phyloP scores from a whole-genome alignment of 2,113 vertebrate genomes.

The Cricetomys ansorgei region DNA sequence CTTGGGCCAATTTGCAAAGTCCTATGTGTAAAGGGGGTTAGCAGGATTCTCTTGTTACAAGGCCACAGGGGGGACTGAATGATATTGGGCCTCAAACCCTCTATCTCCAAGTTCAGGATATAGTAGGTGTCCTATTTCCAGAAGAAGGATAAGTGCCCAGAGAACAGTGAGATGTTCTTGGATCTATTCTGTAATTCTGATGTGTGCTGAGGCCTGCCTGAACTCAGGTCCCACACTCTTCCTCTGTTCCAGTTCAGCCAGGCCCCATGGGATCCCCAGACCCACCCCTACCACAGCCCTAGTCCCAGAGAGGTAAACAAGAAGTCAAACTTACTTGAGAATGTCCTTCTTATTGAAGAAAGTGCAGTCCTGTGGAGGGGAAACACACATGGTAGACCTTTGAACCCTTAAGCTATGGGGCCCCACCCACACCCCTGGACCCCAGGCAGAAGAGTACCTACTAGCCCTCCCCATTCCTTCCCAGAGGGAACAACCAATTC shows the following conservation, averaged over 20 bases:
- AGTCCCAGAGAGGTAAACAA: not conserved
- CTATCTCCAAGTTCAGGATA: not conserved
- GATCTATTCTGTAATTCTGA: not conserved
- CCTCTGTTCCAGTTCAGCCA: not conserved
- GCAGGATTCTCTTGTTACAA: not conserved
- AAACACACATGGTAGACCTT: constrained; percentile 27
- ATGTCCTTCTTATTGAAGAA: constrained; percentile 99
- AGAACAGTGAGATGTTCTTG: too few species aligned
- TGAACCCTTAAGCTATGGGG: too few species aligned
- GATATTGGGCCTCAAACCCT: not conserved
- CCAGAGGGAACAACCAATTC: not conserved
- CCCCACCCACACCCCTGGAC: not conserved
- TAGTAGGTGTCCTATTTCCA: not conserved
- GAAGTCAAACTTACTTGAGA: constrained; percentile 92
- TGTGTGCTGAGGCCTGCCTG: not conserved
- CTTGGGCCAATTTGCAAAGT: not conserved
- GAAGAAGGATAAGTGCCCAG: not conserved
- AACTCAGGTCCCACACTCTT: not conserved
- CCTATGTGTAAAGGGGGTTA: not conserved
- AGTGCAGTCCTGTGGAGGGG: constrained; percentile 93
- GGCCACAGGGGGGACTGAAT: not conserved
- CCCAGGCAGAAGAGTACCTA: not conserved
- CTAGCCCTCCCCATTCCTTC: accelerated
- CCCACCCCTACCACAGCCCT: not conserved
- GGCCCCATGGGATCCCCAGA: accelerated